Base-by-base conservation (phyloP, 2,888 invertebrate genomes). In the Cataglyphis albicans region DNA sequence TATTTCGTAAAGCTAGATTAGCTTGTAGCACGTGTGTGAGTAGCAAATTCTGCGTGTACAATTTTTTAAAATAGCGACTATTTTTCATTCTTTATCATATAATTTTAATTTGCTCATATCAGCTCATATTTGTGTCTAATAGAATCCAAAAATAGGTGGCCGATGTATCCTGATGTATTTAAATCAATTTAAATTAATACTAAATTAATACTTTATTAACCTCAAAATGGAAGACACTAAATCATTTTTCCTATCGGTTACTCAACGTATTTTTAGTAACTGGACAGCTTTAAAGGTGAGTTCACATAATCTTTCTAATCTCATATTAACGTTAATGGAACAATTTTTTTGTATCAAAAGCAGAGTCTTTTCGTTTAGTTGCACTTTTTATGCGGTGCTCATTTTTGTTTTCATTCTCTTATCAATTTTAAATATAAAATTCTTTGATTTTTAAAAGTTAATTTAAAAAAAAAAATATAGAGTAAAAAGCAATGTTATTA, bases 201-300 rank as follows among this genome's bases (percentile, higher is more conserved):
- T 21, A 21, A 21, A 21, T 21, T 21, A 21, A 21, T 21, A 21
- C 21, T 21, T 21, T 21, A 21, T 21, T 21, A 70, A 70, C 15
- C 52, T 70, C 35, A 55, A 48, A 32, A 92, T 93, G 93, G 90
- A 89, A 29, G 86, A 87, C 12, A 85, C 84, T 4, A 90, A 90
- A 65, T 89, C 89, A 44, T 92, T 91, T 48, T 89, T 91, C 68
- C 80, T 89, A 52, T 83, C 88, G 12, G 82, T 91, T n/a, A 87
- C 89, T n/a, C 91, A 92, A 86, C 91, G 93, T 80, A 90, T 94
- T 84, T 94, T 94, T 44, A 94, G 94, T 80, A 94, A 94, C 73
- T 94, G 94, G 94, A 93, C 93, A 15, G 94, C 93, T 12, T 84
- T 94, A 10, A 92, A 75, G 85, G 94, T 94, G 59, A 63, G 70